These are phyloP conservation scores for Eurosta solidaginis DNA, from an alignment of 1,140 invertebrate species.

Conservation along the genomic window DNA sequence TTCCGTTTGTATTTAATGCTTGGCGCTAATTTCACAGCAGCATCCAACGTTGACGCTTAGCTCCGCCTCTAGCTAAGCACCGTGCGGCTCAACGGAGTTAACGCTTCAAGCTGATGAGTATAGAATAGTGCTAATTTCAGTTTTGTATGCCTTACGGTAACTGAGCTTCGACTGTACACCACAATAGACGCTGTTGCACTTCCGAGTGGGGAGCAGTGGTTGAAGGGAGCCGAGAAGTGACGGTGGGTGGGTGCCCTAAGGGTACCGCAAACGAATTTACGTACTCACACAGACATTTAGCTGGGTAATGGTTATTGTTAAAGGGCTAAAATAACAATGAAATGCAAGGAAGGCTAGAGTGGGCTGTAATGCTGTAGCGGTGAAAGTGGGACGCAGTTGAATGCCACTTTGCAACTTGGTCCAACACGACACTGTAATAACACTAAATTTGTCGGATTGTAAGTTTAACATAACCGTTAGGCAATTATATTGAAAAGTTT, in stretches of 20 bases:
- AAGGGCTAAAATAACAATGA: neutral
- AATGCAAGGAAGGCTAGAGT: neutral
- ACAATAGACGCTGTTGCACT: neutral
- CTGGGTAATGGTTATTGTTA: neutral
- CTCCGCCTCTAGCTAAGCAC: neutral
- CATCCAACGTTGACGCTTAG: neutral
- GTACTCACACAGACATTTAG: neutral
- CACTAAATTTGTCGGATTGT: slow-evolving; percentile 22
- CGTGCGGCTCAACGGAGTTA: neutral
- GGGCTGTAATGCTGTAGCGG: too few species aligned
- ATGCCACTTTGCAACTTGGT: neutral
- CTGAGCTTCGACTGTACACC: neutral
- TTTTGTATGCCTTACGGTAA: neutral
- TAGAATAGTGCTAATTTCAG: slow-evolving; percentile 15
- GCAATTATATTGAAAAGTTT: slow-evolving; percentile 28
- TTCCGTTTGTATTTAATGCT: slow-evolving; percentile 7
- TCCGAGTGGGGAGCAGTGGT: neutral
- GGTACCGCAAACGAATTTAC: neutral
- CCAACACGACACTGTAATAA: slow-evolving; percentile 18
- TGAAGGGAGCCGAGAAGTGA: neutral
- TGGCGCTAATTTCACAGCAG: slow-evolving; percentile 11
- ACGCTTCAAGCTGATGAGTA: neutral
- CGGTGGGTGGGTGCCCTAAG: neutral
- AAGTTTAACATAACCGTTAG: slow-evolving; percentile 1
- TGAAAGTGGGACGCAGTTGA: too few species aligned